Evolutionary conservation across 2,888 invertebrate genomes (phyloP), one percentile per base, ranked within the genome.

Genomic region (Melanostoma scalare): DNA sequence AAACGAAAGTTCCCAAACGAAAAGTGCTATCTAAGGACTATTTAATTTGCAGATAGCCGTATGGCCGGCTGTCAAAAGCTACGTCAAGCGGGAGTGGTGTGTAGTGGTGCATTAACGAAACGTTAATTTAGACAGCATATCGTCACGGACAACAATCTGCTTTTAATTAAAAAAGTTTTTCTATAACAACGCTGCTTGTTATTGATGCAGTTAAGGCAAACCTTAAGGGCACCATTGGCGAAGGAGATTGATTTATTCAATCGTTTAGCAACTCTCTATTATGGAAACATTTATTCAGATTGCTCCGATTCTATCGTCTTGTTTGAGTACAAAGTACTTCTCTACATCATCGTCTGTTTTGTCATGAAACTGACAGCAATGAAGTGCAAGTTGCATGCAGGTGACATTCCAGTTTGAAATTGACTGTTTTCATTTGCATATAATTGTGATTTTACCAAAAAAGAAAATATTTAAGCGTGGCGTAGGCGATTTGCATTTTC

Each of bases 201-300:
- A 20, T 20, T 20, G 20, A 20, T 20, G 20, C 8, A 5, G 36
- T 6, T 33, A 3, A 31, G 20, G 10, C 35, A 53, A 20, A 58
- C 46, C 69, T 38, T 69, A 8, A 31, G 6, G 31, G 46, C 53
- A 55, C 52, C 58, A 33, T 56, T 48, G 58, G 30, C 50, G 1
- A 1, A 20, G 20, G 20, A 20, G 69, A 61, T 55, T 69, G 69
- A 76, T 76, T 76, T 76, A 76, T 76, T 40, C 48, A 6, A 48
- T 48, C 63, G 55, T 40, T 76, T 69, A 76, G 61, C 20, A 55
- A 69, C 42, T 33, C 69, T 50, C 76, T 36, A 69, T 69, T 69
- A 68, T 60, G 69, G 56, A 76, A 69, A 76, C 76, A 76, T 76
- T 69, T 76, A 76, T 76, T 76, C 75, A 68, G 68, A 76, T 76